Evolutionary conservation across 2,888 invertebrate genomes (phyloP).

Genomic region (Drosophila lacicola): DNA sequence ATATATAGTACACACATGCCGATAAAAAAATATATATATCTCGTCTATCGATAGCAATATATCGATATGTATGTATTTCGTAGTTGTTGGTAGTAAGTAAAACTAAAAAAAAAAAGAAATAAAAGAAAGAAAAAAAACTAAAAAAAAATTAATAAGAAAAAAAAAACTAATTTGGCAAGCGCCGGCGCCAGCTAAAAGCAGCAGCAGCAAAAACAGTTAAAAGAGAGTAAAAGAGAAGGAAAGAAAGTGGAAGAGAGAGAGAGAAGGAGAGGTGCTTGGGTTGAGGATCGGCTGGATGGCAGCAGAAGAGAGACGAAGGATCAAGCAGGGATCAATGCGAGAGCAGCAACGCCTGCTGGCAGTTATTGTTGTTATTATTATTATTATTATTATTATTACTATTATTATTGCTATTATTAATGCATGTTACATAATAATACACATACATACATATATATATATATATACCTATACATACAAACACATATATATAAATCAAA

Average conservation of each 20-base stretch:
- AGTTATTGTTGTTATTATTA: conserved; percentile 72
- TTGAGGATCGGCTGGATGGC: conserved; percentile 16
- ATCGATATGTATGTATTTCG: conserved; percentile 60
- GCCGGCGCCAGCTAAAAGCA: conserved; percentile 76
- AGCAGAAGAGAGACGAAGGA: conserved; percentile 26
- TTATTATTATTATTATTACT: conserved; percentile 43
- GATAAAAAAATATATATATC: conserved; percentile 14
- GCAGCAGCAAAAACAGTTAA: conserved; percentile 31
- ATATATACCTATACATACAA: conserved; percentile 32
- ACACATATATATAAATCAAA: conserved; percentile 40
- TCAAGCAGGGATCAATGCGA: conserved; percentile 60
- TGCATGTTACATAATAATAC: conserved; percentile 58
- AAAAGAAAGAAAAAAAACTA: conserved; percentile 20
- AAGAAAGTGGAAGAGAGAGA: neutral
- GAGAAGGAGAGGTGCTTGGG: neutral
- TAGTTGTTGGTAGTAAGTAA: conserved; percentile 51
- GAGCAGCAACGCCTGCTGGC: conserved; percentile 63
- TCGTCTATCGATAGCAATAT: conserved; percentile 39
- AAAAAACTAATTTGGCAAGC: conserved; percentile 62
- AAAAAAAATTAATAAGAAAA: conserved; percentile 21
- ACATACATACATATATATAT: conserved; percentile 23
- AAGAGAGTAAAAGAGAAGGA: neutral
- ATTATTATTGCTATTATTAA: conserved; percentile 58
- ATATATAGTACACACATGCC: conserved; percentile 30
- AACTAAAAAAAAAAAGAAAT: conserved; percentile 2